Percentiles rank a stretch among this genome's conserved stretches.
Evolutionary conservation across 1,140 invertebrate species (phyloP).

Genomic region (Aphidius gifuensis): DNA sequence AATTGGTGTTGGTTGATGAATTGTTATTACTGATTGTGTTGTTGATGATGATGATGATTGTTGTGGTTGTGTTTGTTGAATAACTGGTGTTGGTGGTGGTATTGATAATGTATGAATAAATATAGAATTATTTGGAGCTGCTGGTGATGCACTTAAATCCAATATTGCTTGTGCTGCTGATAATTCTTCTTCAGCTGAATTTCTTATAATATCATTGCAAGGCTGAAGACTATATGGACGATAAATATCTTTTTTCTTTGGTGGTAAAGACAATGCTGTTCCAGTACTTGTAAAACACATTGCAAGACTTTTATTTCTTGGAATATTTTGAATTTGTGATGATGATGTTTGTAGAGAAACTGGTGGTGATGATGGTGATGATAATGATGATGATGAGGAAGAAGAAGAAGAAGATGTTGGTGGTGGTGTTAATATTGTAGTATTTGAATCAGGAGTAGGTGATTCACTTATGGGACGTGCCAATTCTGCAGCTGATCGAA

Average conservation of each 20-base stretch:
- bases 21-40: slow-evolving; percentile 6
- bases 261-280: slow-evolving; percentile 73
- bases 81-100: slow-evolving; percentile 55
- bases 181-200: slow-evolving; percentile 72
- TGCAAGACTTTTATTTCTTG: slow-evolving; percentile 65
- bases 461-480: slow-evolving; percentile 39
- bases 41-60: slow-evolving; percentile 18
- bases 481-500: slow-evolving; percentile 60
- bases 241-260: slow-evolving; percentile 86
- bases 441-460: slow-evolving; percentile 19
- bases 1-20: slow-evolving; percentile 40
- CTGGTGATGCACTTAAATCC: slow-evolving; percentile 80
- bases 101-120: slow-evolving; percentile 53
- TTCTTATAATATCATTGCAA: slow-evolving; percentile 58
- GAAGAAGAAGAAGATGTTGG: slow-evolving; percentile 1
- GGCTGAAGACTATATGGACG: slow-evolving; percentile 78
- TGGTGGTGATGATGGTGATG: slow-evolving; percentile 24
- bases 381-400: slow-evolving; percentile 20
- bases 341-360: slow-evolving; percentile 30
- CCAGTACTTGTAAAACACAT: slow-evolving; percentile 83
- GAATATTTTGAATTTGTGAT: slow-evolving; percentile 29
- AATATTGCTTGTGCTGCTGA: slow-evolving; percentile 83
- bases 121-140: slow-evolving; percentile 57
- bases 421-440: too few species aligned
- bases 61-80: slow-evolving; percentile 30